Conservation (phyloP, 37 sponge, comb jelly and placozoan genomes). For the Spongia lamella region DNA sequence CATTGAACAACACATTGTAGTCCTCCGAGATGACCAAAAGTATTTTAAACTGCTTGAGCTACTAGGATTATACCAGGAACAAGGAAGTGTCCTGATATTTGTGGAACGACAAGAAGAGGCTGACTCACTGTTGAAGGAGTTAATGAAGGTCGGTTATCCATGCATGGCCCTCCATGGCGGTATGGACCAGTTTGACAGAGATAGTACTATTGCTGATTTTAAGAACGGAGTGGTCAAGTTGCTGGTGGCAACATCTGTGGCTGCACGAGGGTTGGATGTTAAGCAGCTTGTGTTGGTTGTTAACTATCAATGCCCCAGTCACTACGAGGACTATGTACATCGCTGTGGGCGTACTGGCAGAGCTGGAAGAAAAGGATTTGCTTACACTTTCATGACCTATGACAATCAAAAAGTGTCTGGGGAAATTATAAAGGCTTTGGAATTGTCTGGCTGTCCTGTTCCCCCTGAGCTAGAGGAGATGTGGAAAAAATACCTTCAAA, state of each 20-base stretch:
- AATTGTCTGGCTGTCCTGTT: slow-evolving; percentile 75
- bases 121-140: slow-evolving; percentile 83
- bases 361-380: slow-evolving; percentile 94
- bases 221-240: slow-evolving; percentile 83
- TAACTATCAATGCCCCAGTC: slow-evolving; percentile 98
- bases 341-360: slow-evolving; percentile 97
- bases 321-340: slow-evolving; percentile 99
- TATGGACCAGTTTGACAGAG: slow-evolving; percentile 98
- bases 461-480: slow-evolving; percentile 85
- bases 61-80: slow-evolving; percentile 83
- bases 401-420: slow-evolving; percentile 81
- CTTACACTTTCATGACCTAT: slow-evolving; percentile 90
- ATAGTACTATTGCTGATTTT: slow-evolving; percentile 92
- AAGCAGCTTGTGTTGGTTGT: slow-evolving; percentile 90
- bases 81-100: slow-evolving; percentile 89
- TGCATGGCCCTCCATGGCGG: slow-evolving; percentile 98
- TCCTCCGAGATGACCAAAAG: slow-evolving; percentile 87
- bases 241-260: slow-evolving; percentile 96
- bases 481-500: slow-evolving; percentile 81
- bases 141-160: slow-evolving; percentile 87
- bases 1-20: slow-evolving; percentile 87
- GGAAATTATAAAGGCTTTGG: slow-evolving; percentile 87
- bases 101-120: slow-evolving; percentile 94
- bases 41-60: slow-evolving; percentile 95
- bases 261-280: slow-evolving; percentile 97